Evolutionary conservation across 2,113 vertebrate genomes (phyloP).

Genomic region (Tringa solitaria): DNA sequence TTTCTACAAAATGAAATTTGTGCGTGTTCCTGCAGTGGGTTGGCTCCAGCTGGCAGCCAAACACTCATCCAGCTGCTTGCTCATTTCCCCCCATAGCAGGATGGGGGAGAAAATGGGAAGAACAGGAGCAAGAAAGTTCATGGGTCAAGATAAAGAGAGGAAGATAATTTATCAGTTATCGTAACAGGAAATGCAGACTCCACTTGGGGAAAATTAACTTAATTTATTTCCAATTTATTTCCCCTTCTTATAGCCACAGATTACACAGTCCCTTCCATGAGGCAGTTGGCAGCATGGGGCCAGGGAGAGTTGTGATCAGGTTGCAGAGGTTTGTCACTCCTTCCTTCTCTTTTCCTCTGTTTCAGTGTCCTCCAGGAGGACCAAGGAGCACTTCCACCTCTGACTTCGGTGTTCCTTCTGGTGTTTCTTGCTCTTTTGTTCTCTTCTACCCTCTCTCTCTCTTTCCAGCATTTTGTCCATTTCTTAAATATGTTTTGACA

Average conservation of each 20-base stretch:
- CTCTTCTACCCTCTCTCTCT: not conserved
- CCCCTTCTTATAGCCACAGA: not conserved
- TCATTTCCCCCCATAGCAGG: not conserved
- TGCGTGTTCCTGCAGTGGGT: not conserved
- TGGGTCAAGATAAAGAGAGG: not conserved
- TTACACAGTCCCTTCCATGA: not conserved
- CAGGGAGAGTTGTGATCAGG: not conserved
- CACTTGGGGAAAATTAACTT: not conserved
- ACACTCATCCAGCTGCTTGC: not conserved
- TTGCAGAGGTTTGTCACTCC: not conserved
- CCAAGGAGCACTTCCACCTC: not conserved
- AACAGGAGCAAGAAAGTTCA: not conserved
- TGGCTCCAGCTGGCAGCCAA: not conserved
- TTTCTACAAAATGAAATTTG: not conserved
- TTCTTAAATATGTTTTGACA: not conserved
- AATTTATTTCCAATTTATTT: not conserved
- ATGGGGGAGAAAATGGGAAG: not conserved
- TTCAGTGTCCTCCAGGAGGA: not conserved
- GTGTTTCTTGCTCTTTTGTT: not conserved
- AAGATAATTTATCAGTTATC: not conserved
- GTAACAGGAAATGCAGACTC: not conserved
- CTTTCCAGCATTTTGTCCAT: not conserved
- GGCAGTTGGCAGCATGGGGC: not conserved
- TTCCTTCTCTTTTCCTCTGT: not conserved
- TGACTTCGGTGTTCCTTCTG: not conserved